Conservation (phyloP, 1,140 invertebrate genomes). For the Cydia pomonella region DNA sequence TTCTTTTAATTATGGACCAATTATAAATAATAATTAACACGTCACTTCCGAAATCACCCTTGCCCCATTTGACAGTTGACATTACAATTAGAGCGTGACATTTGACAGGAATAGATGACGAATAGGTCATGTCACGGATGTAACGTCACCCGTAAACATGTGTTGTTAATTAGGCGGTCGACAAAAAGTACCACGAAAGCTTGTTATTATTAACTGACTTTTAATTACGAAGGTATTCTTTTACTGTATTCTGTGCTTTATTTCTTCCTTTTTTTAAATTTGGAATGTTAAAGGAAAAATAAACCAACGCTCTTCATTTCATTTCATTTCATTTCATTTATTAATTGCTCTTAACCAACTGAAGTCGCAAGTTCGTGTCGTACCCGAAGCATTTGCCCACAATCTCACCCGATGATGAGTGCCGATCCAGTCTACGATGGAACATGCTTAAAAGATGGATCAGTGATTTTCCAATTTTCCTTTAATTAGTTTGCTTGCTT, state of each 20-base stretch:
- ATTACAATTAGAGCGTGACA: constrained; percentile 9
- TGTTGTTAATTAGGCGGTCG: background rate
- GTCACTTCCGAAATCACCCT: background rate
- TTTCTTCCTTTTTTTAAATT: too few species aligned
- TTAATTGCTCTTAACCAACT: too few species aligned
- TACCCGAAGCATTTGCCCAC: too few species aligned
- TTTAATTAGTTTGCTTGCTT: too few species aligned
- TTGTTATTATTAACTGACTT: background rate
- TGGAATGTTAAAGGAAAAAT: too few species aligned
- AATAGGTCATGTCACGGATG: background rate
- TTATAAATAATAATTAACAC: background rate
- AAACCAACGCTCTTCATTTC: too few species aligned
- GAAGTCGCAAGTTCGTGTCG: too few species aligned
- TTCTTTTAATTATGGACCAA: background rate
- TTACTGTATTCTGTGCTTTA: background rate
- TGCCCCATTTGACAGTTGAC: background rate
- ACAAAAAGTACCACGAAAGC: background rate
- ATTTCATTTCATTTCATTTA: too few species aligned
- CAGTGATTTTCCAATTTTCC: too few species aligned
- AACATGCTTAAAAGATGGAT: too few species aligned
- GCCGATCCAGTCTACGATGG: too few species aligned
- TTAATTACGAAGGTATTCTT: background rate
- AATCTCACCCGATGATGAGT: too few species aligned
- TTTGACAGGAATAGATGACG: constrained; percentile 7
- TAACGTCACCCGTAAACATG: constrained; percentile 1